Base-by-base conservation (phyloP, 2,113 vertebrate species). In the Clarias gariepinus region DNA sequence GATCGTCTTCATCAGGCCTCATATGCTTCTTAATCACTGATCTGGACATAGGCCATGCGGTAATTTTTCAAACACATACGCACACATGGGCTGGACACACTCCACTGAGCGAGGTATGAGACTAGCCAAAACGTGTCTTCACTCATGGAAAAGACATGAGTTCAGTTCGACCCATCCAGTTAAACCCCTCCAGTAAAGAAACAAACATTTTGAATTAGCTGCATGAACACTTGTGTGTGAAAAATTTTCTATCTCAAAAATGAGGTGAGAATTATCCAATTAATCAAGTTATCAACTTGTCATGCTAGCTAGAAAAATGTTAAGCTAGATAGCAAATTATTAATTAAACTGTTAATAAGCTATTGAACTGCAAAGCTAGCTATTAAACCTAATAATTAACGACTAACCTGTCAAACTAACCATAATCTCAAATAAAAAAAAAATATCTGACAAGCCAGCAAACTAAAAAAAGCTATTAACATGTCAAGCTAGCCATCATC, bases 1-100 rank as follows among this genome's bases (percentile, higher is more conserved):
- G 87, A 94, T 92, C 89, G 69, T 89, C 91, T 93, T 94, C 93
- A 94, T 94, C 91, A 94, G 90, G 64, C 88, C 88, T 92, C 91
- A 87, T 92, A 91, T 92, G 93, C 92, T 93, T 89, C 93, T 94
- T 93, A 95, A 94, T 95, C 93, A 93, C 90, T 83, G 86, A 71
- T 82, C 87, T 92, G 92, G 92, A 92, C 66, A 25, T 81, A 3
- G 76, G 91, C 90, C 92, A 93, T 89, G 81, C 33, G 69, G 57
- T 23, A 61, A 81, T 81, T 61, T 61, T 33, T 81, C 18, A 6
- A 63, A 69, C 9, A n/a, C 73, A 23, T 61, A 63, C 84, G 55
- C 58, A 80, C 85, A 82, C 86, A 57, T 61, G 66, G 71, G 53
- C 47, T 21, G 68, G 68, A 28, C 61, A 74, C 41, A n/a, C 36